Evolutionary conservation across 2,888 invertebrate species (phyloP).

Genomic region (Trichogramma evanescens): DNA sequence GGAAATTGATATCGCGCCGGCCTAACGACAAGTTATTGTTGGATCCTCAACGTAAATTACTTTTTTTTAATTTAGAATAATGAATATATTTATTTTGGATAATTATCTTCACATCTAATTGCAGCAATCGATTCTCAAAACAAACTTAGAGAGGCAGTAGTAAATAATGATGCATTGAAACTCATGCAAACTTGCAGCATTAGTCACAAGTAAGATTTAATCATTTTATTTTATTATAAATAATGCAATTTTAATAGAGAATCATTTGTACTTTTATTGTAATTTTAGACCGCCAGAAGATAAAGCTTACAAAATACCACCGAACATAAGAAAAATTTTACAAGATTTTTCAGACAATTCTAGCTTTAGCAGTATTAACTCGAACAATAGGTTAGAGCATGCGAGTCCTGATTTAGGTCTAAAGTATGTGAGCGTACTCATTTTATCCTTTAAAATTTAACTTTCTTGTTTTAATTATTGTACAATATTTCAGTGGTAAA

Average conservation of each 20-base stretch:
- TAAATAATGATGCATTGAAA: conserved; percentile 15
- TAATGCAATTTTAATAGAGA: background rate
- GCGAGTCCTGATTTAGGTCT: too few relatives aligned
- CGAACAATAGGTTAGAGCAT: too few relatives aligned
- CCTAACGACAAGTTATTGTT: conserved; percentile 1
- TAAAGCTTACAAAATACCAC: background rate
- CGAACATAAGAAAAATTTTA: conserved; percentile 1
- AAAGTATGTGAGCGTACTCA: too few relatives aligned
- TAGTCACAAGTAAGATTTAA: conserved; percentile 7
- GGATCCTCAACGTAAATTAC: background rate
- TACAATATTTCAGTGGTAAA: background rate
- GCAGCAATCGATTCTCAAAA: conserved; percentile 1
- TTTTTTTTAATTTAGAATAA: background rate
- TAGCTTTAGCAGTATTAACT: too few relatives aligned
- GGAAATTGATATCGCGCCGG: conserved; percentile 10
- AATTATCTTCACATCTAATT: background rate
- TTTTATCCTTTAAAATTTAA: background rate
- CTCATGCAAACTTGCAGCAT: conserved; percentile 14
- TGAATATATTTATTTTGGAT: background rate
- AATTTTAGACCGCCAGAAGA: background rate
- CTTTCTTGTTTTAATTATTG: background rate
- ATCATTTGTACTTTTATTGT: background rate
- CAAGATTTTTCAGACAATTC: conserved; percentile 5
- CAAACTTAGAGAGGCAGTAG: conserved; percentile 15
- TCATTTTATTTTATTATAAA: background rate